Base-by-base conservation (phyloP, 2,113 vertebrate genomes). In the Trogon melanurus region DNA sequence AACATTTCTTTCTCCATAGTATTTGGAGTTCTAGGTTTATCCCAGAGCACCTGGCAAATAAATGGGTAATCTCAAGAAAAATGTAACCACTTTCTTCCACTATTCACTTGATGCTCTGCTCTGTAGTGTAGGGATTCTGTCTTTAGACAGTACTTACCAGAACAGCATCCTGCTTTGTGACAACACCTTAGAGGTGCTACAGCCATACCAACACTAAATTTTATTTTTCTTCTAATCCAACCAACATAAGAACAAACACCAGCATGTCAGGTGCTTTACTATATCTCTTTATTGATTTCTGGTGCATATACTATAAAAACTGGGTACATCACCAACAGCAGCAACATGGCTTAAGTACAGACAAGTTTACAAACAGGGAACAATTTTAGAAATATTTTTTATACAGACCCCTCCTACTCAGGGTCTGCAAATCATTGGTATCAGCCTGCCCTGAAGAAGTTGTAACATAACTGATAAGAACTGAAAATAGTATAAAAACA, bases 281-380 rank as follows among this genome's bases (percentile, higher is more conserved):
- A 57, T 83, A 69, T 61, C 6, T 38, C 23, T 96, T 95, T 83
- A 88, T 88, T 92, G 65, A 60, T n/a, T 89, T 85, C 32, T 73
- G 47, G 38, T 64, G 45, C 60, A 65, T 32, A 5, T 64, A 26
- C 30, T 32, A 7, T 60, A 69, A 72, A 93, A 48, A 38, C 21
- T n/a, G 34, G 12, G 26, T 83, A 32, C 34, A 32, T 66, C 57
- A 44, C 16, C 14, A 65, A 34, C 44, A 83, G 38, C 29, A 93
- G 60, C 51, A 78, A 22, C n/a, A 41, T 20, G 38, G 16, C 30
- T 61, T 32, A 44, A 73, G 62, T 73, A 53, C 18, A 79, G 34
- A 36, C 48, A 72, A 78, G 18, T 20, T 90, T 83, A 70, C 23
- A 61, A 38, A 57, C 29, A 72, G 45, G 26, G 13, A 82, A 60